A percentile compares a stretch with the other conserved stretches of the same genome.
phyloP scores from a whole-genome alignment of 2,888 invertebrate genomes.

The Prosapia bicincta region DNA sequence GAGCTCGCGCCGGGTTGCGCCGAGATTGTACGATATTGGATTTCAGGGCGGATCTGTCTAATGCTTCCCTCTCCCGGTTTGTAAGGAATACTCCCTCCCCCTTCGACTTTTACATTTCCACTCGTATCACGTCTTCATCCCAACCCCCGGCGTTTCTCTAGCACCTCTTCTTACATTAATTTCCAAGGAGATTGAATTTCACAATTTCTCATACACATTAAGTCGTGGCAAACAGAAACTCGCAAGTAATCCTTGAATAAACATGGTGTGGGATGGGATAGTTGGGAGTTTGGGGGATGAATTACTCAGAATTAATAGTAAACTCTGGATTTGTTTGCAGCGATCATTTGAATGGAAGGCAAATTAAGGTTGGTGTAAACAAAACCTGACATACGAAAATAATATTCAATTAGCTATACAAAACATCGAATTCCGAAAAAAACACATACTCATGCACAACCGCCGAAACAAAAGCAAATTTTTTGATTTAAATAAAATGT shows the following conservation, averaged over 20 bases:
- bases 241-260: not conserved
- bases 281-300: not conserved
- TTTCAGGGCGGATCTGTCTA: conserved; percentile 2
- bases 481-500: too few relatives aligned
- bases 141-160: not conserved
- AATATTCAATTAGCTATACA: too few relatives aligned
- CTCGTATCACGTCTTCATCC: not conserved
- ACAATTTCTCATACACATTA: not conserved
- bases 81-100: not conserved
- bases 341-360: not conserved
- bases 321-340: not conserved
- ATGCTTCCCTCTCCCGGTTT: not conserved
- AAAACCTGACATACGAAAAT: too few relatives aligned
- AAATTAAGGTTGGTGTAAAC: too few relatives aligned
- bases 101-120: not conserved
- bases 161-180: conserved; percentile 2
- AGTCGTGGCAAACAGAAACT: not conserved
- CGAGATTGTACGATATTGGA: not conserved
- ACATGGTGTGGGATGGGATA: not conserved
- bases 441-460: too few relatives aligned
- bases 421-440: too few relatives aligned
- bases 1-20: not conserved
- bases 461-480: too few relatives aligned
- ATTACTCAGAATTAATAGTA: not conserved
- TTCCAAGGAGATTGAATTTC: not conserved